A percentile compares a stretch with the other conserved stretches of the same genome.
Conservation (phyloP, 1,140 invertebrate species). For the Brachionus rubens region DNA sequence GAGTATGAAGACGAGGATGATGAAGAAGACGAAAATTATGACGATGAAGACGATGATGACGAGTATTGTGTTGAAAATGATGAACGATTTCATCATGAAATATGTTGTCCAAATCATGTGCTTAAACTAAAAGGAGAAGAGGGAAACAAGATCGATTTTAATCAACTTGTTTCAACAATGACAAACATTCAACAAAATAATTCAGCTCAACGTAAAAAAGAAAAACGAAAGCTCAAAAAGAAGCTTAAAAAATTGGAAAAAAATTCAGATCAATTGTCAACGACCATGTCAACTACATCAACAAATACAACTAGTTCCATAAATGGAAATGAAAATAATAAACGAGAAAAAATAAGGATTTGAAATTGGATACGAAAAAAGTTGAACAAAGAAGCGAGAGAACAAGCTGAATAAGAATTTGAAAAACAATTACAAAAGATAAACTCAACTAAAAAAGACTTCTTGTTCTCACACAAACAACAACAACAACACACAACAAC, state of each 20-base stretch:
- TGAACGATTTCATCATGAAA: not conserved
- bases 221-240: conserved; percentile 28
- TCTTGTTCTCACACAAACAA: conserved; percentile 8
- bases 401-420: not conserved
- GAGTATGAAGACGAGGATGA: not conserved
- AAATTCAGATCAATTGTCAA: not conserved
- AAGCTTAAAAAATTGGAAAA: conserved; percentile 28
- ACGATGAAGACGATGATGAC: conserved; percentile 1
- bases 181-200: not conserved
- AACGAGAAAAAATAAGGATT: conserved; percentile 5
- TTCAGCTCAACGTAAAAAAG: conserved; percentile 27
- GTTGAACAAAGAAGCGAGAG: not conserved
- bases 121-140: not conserved
- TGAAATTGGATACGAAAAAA: not conserved
- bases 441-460: conserved; percentile 6
- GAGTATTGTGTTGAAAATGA: not conserved
- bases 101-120: not conserved
- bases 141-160: not conserved
- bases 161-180: not conserved
- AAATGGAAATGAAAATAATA: conserved; percentile 11
- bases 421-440: conserved; percentile 7
- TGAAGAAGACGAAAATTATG: not conserved
- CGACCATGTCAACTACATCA: not conserved
- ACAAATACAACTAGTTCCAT: conserved; percentile 6
- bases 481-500: too few relatives aligned